Conservation (phyloP, 2,797 vertebrate genomes). For the Cyclura pinguis region DNA sequence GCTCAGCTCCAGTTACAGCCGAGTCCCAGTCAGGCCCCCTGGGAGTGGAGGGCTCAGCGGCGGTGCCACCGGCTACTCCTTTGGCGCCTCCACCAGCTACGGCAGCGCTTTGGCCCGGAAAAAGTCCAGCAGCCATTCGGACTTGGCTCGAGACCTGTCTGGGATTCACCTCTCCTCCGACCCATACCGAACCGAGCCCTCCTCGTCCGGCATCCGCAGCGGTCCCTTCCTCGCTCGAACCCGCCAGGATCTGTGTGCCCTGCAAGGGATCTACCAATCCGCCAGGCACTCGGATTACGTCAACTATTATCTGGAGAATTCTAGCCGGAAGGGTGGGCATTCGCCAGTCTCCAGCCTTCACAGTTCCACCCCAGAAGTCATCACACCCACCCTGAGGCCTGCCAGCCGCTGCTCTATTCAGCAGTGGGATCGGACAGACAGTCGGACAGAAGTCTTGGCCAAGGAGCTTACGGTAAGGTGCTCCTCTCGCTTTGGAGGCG, state of each 20-base stretch:
- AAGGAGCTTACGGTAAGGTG: conserved; percentile 80
- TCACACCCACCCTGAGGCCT: conserved; percentile 75
- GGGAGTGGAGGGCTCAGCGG: conserved; percentile 83
- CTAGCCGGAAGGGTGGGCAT: conserved; percentile 72
- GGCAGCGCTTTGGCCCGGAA: conserved; percentile 82
- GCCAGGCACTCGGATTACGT: conserved; percentile 76
- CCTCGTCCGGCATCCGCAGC: not conserved
- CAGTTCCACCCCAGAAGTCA: conserved; percentile 82
- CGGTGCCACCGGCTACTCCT: conserved; percentile 76
- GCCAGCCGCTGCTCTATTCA: conserved; percentile 72
- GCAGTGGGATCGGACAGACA: conserved; percentile 80
- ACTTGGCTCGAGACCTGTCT: conserved; percentile 90
- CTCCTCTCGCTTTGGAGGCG: not conserved
- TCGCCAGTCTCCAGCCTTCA: conserved; percentile 68
- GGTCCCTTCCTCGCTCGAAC: conserved; percentile 73
- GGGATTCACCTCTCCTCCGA: conserved; percentile 83
- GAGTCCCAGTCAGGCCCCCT: conserved; percentile 76
- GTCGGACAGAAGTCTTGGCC: conserved; percentile 66
- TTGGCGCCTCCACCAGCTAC: conserved; percentile 81
- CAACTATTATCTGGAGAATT: conserved; percentile 82
- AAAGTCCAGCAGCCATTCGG: conserved; percentile 93
- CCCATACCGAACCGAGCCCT: conserved; percentile 68
- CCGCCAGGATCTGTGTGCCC: conserved; percentile 78
- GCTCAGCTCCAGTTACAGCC: conserved; percentile 85
- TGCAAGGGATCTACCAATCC: conserved; percentile 84